Conservation (phyloP, 1,140 invertebrate genomes). For the Temnothorax nylanderi region DNA sequence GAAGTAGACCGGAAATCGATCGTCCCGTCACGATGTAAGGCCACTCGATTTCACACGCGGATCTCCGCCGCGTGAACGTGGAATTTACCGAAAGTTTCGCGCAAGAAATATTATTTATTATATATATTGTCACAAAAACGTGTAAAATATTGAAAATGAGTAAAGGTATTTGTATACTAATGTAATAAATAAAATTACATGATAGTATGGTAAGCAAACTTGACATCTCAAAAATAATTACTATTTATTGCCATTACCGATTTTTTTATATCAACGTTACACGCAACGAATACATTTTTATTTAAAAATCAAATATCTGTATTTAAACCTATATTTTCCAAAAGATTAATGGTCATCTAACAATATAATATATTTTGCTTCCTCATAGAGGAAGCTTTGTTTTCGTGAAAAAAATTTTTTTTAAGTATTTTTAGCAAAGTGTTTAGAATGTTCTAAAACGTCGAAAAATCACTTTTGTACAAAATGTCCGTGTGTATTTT, state of each 20-base stretch:
- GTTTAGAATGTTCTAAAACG: too few relatives aligned
- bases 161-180: neutral
- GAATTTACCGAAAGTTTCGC: constrained; percentile 33
- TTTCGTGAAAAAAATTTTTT: too few relatives aligned
- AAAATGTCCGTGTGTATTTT: too few relatives aligned
- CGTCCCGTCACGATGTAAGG: constrained; percentile 7
- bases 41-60: constrained; percentile 62
- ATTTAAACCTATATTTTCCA: neutral
- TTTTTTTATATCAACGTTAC: neutral
- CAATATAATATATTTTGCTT: neutral
- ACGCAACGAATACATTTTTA: neutral
- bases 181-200: neutral
- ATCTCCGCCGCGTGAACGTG: constrained; percentile 37
- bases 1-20: constrained; percentile 71
- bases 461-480: too few relatives aligned
- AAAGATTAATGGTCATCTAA: neutral
- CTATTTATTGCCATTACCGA: neutral
- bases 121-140: neutral
- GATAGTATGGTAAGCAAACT: neutral
- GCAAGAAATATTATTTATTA: constrained; percentile 3
- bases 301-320: neutral
- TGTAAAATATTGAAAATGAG: neutral
- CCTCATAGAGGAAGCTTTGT: too few relatives aligned
- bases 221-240: neutral
- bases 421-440: too few relatives aligned